Base-by-base conservation (phyloP, 2,888 invertebrate genomes). In the Cotesia congregata region DNA sequence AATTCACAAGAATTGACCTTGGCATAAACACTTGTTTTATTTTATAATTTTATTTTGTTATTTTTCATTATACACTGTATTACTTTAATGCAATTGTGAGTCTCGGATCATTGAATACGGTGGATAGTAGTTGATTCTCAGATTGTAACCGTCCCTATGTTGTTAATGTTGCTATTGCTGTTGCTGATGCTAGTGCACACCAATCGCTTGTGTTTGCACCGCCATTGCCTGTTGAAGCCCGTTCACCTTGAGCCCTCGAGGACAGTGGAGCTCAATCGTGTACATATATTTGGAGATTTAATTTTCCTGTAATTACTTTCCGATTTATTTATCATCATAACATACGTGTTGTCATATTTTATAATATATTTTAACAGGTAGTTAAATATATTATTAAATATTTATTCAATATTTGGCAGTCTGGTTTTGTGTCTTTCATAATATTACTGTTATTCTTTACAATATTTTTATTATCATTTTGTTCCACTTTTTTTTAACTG, bases 241-340 rank as follows among this genome's bases (percentile, higher is more conserved):
- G 88, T 87, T 88, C 87, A 88, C 88, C 88, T 88, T 89, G 88
- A 88, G 88, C 71, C 77, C 85, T 82, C 79, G 81, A 76, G 78
- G 78, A 72, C 87, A 87, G 87, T 79, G 87, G 83, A 82, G 85
- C 87, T 86, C 87, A 87, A 81, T 82, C 76, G 68, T 20, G 69
- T 59, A 77, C 73, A 80, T 78, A 77, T 74, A 80, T 78, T 78
- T 59, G 9, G 59, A 65, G 41, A 65, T 65, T 50, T 50, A 6
- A 65, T 38, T 30, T 65, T 65, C 7, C 65, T 65, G 50, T 12
- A 50, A 50, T 50, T 50, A 50, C 50, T 50, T 6, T 12, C 3
- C 4, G 1, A 9, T 50, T 50, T 50, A 17, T 50, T 50, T 50
- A 12, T 50, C 12, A 50, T 50, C 9, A 60, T 30, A 71, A 70